Evolutionary conservation across 2,113 vertebrate genomes (phyloP).

Genomic region (Apodemus speciosus): DNA sequence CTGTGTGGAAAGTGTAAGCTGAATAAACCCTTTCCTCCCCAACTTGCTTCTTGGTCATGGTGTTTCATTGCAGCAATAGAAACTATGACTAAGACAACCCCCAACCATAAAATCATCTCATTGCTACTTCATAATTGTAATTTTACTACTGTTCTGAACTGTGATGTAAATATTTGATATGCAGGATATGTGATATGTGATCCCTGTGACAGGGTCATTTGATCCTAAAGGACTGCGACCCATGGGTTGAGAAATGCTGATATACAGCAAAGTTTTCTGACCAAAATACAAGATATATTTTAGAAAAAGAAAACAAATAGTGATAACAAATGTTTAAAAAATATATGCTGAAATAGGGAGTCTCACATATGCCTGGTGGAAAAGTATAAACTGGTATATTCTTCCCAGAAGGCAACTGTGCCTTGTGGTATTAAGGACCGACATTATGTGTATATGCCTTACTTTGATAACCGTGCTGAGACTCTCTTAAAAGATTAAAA

Average conservation of each 20-base stretch:
- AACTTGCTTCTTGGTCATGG: no score
- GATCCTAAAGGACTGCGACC: background rate
- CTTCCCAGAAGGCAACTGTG: constrained; percentile 14
- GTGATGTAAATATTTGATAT: background rate
- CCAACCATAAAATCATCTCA: no score
- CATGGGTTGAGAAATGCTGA: background rate
- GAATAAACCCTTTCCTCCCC: no score
- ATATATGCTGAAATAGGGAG: constrained; percentile 9
- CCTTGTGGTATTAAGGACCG: background rate
- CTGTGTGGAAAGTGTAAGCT: no score
- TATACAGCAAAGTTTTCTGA: constrained; percentile 46
- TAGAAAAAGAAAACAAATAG: constrained; percentile 46
- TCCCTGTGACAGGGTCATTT: background rate
- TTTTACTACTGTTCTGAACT: no score
- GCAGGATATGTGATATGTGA: background rate
- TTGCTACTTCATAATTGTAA: no score
- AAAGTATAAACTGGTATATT: background rate
- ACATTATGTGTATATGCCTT: background rate
- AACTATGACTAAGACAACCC: no score
- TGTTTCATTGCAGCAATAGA: no score
- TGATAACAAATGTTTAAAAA: background rate
- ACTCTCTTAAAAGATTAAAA: constrained; percentile 20
- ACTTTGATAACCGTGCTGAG: constrained; percentile 14
- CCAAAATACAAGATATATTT: constrained; percentile 30
- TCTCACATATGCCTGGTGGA: background rate